Base-by-base conservation (phyloP, 2,797 vertebrate genomes). In the Channa striata region DNA sequence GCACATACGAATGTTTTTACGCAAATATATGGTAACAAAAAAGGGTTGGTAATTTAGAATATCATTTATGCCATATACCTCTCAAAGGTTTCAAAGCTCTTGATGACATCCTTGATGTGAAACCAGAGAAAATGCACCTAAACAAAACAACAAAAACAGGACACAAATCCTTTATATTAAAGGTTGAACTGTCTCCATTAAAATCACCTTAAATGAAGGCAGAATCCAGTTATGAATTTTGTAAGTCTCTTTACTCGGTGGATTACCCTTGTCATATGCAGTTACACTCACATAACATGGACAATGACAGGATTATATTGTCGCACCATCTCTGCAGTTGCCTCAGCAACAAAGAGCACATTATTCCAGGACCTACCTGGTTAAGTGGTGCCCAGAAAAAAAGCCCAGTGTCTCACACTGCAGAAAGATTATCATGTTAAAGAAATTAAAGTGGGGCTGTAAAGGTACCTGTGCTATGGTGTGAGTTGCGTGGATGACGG, bases 101-200 rank as follows among this genome's bases (percentile, higher is more conserved):
- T 96, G 92, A 99, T 97, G 87, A 99, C 89, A 70, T 99, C 98
- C 85, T 98, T 98, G 62, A 97, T 96, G 64, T 99, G 96, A 71
- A 96, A 97, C 98, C 98, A 99, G 56, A 99, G 95, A 85, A 99
- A 98, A 89, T 98, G 96, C 11, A 99, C 97, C 98, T 99, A 68
- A 74, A 60, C 19, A 83, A 83, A 80, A 71, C 2, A 42, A 0
- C 11, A 49, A 54, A 57, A 71, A 49, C 11, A 62, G 48, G 5
- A 59, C 9, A 64, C 9, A 57, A 46, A 63, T 61, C 1, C 1
- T 54, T 30, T 8, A 7, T 17, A 1, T 44, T 11, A 47, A n/a
- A n/a, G 56, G 25, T 40, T 33, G 40, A 7, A 7, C 17, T 6
- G 20, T 42, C 3, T 59, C 16, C 1, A n/a, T 51, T 19, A n/a